Conservation (phyloP, 1,140 invertebrate species). For the Stegodyphus dumicola region DNA sequence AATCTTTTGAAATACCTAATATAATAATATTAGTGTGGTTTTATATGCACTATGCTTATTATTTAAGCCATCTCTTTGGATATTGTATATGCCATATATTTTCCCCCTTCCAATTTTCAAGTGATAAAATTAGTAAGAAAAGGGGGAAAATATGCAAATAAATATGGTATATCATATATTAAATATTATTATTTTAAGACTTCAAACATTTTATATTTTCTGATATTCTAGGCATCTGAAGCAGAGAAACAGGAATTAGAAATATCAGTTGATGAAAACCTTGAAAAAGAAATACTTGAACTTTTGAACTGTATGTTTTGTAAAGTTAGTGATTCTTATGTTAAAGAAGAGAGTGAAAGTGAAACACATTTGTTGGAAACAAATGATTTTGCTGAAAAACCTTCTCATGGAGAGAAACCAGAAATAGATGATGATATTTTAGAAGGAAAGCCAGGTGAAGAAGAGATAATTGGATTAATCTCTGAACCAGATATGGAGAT, state of each 20-base stretch:
- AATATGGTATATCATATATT: too few relatives aligned
- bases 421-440: constrained; percentile 18
- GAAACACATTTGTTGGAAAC: neutral
- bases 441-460: constrained; percentile 19
- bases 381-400: neutral
- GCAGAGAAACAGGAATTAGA: neutral
- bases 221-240: neutral
- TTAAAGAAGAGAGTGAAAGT: neutral
- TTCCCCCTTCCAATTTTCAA: too few relatives aligned
- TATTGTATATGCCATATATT: too few relatives aligned
- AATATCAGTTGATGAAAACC: neutral
- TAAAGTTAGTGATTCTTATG: neutral
- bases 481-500: constrained; percentile 9
- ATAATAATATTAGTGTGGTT: too few relatives aligned
- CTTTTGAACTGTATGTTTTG: neutral
- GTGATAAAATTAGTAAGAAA: too few relatives aligned
- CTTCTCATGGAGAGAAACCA: neutral
- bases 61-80: too few relatives aligned
- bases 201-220: too few relatives aligned
- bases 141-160: too few relatives aligned
- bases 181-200: too few relatives aligned
- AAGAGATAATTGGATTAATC: constrained; percentile 16
- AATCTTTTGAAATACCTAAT: too few relatives aligned
- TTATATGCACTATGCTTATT: too few relatives aligned
- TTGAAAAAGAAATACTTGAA: neutral